Percentiles rank a stretch among this genome's conserved stretches.
Evolutionary conservation across 1,140 invertebrate genomes (phyloP).

Genomic region (Pseudomyrmex pallidus): DNA sequence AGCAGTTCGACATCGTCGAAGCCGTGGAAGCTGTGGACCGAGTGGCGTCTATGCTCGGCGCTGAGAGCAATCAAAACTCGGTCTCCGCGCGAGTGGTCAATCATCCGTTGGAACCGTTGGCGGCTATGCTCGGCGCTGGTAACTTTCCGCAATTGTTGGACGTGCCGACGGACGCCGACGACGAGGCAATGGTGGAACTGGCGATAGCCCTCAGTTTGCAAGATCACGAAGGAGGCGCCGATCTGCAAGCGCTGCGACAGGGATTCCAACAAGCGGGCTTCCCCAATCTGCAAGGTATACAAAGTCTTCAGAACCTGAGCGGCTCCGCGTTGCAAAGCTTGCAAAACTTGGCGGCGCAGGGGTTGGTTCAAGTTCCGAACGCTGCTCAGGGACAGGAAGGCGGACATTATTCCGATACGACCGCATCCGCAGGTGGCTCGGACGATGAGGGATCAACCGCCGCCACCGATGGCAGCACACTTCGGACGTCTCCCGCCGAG

Average conservation of each 20-base stretch:
- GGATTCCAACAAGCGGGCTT: slow-evolving; percentile 84
- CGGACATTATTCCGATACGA: slow-evolving; percentile 91
- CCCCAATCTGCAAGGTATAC: slow-evolving; percentile 84
- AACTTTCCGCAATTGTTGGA: slow-evolving; percentile 92
- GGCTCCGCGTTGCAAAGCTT: slow-evolving; percentile 85
- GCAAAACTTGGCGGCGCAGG: slow-evolving; percentile 82
- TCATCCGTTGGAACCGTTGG: slow-evolving; percentile 89
- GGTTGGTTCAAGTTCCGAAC: slow-evolving; percentile 77
- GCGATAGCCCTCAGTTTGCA: slow-evolving; percentile 97
- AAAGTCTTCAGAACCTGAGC: slow-evolving; percentile 82
- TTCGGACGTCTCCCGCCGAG: slow-evolving; percentile 95
- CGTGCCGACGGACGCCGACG: slow-evolving; percentile 95
- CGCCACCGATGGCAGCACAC: slow-evolving; percentile 95
- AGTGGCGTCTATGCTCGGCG: slow-evolving; percentile 81
- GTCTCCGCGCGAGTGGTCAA: slow-evolving; percentile 74
- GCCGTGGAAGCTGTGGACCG: slow-evolving; percentile 86
- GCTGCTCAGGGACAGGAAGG: slow-evolving; percentile 81
- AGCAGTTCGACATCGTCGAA: slow-evolving; percentile 85
- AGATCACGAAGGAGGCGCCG: slow-evolving; percentile 87
- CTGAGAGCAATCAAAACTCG: slow-evolving; percentile 79
- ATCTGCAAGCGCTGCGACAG: slow-evolving; percentile 84
- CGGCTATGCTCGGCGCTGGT: slow-evolving; percentile 84
- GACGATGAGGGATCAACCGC: slow-evolving; percentile 98
- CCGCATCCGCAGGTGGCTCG: slow-evolving; percentile 93
- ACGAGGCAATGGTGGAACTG: slow-evolving; percentile 98